Percentiles rank a stretch among this genome's conserved stretches.
phyloP scores from a whole-genome alignment of 1,140 invertebrate species.

The Macrostomum lignano region DNA sequence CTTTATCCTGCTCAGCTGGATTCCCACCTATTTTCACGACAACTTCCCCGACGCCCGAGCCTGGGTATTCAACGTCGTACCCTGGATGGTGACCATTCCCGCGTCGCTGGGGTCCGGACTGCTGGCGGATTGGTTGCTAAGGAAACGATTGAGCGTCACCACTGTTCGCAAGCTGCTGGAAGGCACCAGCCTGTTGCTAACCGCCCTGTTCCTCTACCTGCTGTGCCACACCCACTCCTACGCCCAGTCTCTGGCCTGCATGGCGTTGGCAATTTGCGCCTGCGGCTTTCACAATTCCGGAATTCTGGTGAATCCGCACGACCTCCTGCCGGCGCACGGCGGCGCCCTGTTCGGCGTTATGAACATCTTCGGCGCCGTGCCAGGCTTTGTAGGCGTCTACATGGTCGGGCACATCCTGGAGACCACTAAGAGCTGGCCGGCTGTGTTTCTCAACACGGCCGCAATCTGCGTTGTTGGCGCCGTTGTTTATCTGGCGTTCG shows the following conservation, averaged over 20 bases:
- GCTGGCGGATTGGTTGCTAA: too few species aligned
- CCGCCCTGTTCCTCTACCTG: constrained; percentile 36
- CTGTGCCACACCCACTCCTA: constrained; percentile 30
- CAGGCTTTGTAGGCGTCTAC: constrained; percentile 44
- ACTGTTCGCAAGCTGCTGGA: constrained; percentile 30
- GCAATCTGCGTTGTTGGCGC: constrained; percentile 37
- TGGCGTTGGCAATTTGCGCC: constrained; percentile 35
- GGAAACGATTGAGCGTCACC: constrained; percentile 31
- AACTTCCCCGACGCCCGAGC: constrained; percentile 37
- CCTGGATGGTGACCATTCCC: constrained; percentile 38
- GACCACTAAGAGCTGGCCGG: constrained; percentile 38
- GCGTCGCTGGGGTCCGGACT: constrained; percentile 38
- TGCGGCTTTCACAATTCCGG: constrained; percentile 43
- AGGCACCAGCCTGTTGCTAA: constrained; percentile 34
- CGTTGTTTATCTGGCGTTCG: constrained; percentile 36
- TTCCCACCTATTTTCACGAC: constrained; percentile 47
- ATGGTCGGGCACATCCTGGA: constrained; percentile 41
- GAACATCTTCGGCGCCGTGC: constrained; percentile 14
- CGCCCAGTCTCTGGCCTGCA: constrained; percentile 29
- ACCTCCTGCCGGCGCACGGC: constrained; percentile 41
- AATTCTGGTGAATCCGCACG: constrained; percentile 43
- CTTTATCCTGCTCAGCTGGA: constrained; percentile 42
- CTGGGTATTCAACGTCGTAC: constrained; percentile 44
- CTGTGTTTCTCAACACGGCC: constrained; percentile 39
- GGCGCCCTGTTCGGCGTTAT: constrained; percentile 37